phyloP scores from a whole-genome alignment of 2,797 vertebrate genomes.

The Sebastes taczanowskii region DNA sequence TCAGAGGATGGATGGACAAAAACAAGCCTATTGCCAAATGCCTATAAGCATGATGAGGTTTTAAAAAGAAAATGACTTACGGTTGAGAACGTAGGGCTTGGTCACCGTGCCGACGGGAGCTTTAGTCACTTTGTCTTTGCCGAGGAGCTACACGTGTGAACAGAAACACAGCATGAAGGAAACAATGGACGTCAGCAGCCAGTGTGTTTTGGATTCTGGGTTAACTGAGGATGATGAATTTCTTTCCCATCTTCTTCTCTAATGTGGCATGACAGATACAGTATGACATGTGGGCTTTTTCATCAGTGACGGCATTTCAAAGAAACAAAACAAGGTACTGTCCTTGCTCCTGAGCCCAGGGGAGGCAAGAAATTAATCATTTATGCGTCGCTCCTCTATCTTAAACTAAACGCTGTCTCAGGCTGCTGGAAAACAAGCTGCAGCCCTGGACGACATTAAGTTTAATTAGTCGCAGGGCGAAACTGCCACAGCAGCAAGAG shows the following conservation, averaged over 20 bases:
- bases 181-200: neutral
- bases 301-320: neutral
- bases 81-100: constrained; percentile 91
- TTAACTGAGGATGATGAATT: neutral
- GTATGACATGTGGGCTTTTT: neutral
- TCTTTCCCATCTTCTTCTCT: neutral
- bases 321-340: neutral
- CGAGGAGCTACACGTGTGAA: constrained; percentile 60
- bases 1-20: too few relatives aligned
- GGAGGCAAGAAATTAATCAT: neutral
- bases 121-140: constrained; percentile 8
- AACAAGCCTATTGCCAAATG: neutral
- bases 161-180: neutral
- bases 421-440: neutral
- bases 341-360: neutral
- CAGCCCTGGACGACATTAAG: neutral
- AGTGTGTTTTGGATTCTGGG: neutral
- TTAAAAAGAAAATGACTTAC: constrained; percentile 74
- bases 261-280: neutral
- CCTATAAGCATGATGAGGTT: too few relatives aligned
- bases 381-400: neutral
- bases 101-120: constrained; percentile 59
- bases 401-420: neutral
- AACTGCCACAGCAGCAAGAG: neutral
- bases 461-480: neutral